A percentile compares a stretch with the other conserved stretches of the same genome.
Evolutionary conservation across 2,888 invertebrate species (phyloP).

Genomic region (Formica aserva): DNA sequence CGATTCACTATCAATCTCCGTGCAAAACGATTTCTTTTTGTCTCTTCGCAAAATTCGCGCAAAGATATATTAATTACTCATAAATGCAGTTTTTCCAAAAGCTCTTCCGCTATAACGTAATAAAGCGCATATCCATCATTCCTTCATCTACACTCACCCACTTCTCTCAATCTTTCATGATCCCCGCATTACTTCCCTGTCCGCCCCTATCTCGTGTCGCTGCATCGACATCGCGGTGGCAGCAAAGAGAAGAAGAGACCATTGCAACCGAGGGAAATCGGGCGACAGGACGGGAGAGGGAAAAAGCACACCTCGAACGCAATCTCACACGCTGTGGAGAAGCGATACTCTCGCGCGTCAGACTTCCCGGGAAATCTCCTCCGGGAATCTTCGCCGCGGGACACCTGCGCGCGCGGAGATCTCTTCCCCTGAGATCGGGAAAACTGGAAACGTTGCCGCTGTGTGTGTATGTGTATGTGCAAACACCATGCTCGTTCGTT

Average conservation of each 20-base stretch:
- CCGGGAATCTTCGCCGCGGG: conserved; percentile 77
- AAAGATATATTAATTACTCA: conserved; percentile 34
- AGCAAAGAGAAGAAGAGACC: conserved; percentile 51
- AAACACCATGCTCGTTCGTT: background rate
- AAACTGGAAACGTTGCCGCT: conserved; percentile 53
- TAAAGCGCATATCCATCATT: conserved; percentile 57
- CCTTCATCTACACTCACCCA: conserved; percentile 3
- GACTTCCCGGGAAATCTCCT: conserved; percentile 74
- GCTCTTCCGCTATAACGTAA: conserved; percentile 26
- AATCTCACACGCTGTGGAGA: conserved; percentile 73
- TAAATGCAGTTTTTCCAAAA: background rate
- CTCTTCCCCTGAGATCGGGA: conserved; percentile 60
- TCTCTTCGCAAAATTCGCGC: background rate
- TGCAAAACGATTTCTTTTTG: background rate
- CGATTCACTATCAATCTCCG: background rate
- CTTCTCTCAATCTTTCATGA: conserved; percentile 39
- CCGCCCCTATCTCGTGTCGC: conserved; percentile 58
- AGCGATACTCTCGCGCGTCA: conserved; percentile 73
- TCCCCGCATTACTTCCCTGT: conserved; percentile 54
- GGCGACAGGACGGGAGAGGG: conserved; percentile 4
- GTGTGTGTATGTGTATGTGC: background rate
- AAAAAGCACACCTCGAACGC: conserved; percentile 63
- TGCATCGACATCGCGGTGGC: conserved; percentile 58
- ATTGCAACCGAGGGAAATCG: conserved; percentile 40
- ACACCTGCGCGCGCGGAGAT: conserved; percentile 76